phyloP scores from a whole-genome alignment of 2,888 invertebrate species.

The Drosophila leonis region DNA sequence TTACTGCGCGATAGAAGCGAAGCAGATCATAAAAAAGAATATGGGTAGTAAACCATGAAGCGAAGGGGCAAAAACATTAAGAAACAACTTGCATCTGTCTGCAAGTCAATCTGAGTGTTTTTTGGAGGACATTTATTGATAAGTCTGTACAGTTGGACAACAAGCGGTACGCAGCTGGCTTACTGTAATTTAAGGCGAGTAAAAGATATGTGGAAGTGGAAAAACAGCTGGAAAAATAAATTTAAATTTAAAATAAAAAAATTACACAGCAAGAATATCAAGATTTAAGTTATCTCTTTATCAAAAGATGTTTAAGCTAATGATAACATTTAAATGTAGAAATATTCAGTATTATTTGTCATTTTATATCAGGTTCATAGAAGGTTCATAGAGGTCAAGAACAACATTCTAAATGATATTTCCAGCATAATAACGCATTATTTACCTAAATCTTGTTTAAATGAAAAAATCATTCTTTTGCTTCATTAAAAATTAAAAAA shows the following conservation, averaged over 20 bases:
- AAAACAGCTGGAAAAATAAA: not conserved
- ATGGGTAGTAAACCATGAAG: slow-evolving; percentile 34
- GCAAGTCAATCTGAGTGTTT: slow-evolving; percentile 11
- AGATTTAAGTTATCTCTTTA: no score
- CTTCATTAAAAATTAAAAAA: not conserved
- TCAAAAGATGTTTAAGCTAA: rapidly evolving
- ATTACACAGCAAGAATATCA: no score
- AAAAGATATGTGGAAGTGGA: no score
- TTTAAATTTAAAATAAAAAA: no score
- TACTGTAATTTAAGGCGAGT: not conserved
- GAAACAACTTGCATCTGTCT: slow-evolving; percentile 13
- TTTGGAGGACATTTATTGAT: slow-evolving; percentile 24
- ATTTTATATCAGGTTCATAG: no score
- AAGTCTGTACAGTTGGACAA: slow-evolving; percentile 8
- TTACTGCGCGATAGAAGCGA: slow-evolving; percentile 1
- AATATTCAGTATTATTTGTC: not conserved
- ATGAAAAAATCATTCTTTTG: not conserved
- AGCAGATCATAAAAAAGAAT: slow-evolving; percentile 50
- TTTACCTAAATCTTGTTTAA: no score
- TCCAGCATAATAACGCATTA: no score
- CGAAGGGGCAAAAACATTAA: slow-evolving; percentile 18
- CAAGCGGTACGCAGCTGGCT: slow-evolving; percentile 17
- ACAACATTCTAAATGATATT: no score
- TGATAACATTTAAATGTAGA: rapidly evolving
- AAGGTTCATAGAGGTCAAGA: no score